Evolutionary conservation across 2,797 vertebrate genomes (phyloP), one percentile per base, ranked within the genome.

Genomic region (Balearica regulorum): DNA sequence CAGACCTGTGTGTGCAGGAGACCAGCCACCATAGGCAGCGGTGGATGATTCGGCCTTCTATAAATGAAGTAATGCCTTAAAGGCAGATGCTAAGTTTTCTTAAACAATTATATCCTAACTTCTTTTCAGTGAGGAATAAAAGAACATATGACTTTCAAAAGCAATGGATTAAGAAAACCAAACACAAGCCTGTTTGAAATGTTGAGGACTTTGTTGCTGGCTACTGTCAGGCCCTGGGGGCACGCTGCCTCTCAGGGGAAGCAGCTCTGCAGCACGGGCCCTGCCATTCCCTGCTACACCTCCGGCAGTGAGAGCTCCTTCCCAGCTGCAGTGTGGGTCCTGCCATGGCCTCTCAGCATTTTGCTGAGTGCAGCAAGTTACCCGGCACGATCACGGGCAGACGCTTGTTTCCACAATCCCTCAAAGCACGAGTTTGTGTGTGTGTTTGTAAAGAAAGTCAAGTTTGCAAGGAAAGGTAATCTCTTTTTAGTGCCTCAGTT

Each of bases 31-130:
- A 43, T 5, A 7, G 65, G 72, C 51, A 81, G 37, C 2, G 1
- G 39, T 29, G 72, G 28, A 9, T 48, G 54, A 65, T 19, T 48
- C 5, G 6, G 65, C 65, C 57, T 78, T 72, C 54, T 82, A 37
- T 60, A 69, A 89, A 73, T 19, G 53, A 64, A 69, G 10, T 41
- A 73, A 83, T 17, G 0, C 69, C 51, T 76, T 70, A 39, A 80
- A 95, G 61, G 29, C 61, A 87, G 60, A 48, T 91, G 64, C 49
- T 77, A 53, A 43, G 41, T 15, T 60, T 92, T 80, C 68, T 93
- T 91, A 93, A 94, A 80, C 83, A 92, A 94, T n/a, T 91, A 93
- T 93, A 93, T 92, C 78, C 43, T 87, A 85, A 71, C 41, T 61
- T 92, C 51, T 90, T 93, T 89, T 95, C 64, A 85, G 24, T 0